Conservation (phyloP, 2,797 vertebrate genomes). For the Columba guinea region DNA sequence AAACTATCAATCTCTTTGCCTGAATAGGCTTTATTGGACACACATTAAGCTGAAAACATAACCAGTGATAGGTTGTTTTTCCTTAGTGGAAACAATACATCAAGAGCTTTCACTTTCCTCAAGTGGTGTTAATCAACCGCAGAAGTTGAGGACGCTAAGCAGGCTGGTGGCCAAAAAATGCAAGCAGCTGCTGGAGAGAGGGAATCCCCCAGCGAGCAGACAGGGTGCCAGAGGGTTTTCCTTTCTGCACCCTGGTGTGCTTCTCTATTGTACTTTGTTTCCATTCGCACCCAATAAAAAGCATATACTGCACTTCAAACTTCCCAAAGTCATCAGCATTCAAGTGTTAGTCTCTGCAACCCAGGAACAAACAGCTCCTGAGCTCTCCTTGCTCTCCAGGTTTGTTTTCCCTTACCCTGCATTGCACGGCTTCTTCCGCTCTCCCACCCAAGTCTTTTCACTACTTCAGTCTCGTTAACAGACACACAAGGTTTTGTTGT, state of each 20-base stretch:
- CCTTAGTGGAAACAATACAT: conserved; percentile 30
- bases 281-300: not conserved
- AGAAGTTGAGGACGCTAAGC: conserved; percentile 25
- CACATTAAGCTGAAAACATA: not conserved
- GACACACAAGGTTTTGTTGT: not conserved
- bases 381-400: not conserved
- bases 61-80: not conserved
- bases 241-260: not conserved
- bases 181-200: conserved; percentile 65
- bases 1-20: not conserved
- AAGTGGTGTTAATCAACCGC: conserved; percentile 54
- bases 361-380: conserved; percentile 4
- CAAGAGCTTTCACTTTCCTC: conserved; percentile 48
- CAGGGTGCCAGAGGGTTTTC: not conserved
- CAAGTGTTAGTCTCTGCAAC: not conserved
- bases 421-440: not conserved
- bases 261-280: not conserved
- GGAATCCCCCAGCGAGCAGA: conserved; percentile 58
- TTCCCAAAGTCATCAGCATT: conserved; percentile 29
- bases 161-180: conserved; percentile 53
- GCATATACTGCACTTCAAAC: not conserved
- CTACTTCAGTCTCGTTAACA: conserved; percentile 7
- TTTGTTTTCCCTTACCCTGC: not conserved
- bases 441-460: not conserved
- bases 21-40: not conserved